phyloP scores from a whole-genome alignment of 2,888 invertebrate genomes.

The Troides helena region DNA sequence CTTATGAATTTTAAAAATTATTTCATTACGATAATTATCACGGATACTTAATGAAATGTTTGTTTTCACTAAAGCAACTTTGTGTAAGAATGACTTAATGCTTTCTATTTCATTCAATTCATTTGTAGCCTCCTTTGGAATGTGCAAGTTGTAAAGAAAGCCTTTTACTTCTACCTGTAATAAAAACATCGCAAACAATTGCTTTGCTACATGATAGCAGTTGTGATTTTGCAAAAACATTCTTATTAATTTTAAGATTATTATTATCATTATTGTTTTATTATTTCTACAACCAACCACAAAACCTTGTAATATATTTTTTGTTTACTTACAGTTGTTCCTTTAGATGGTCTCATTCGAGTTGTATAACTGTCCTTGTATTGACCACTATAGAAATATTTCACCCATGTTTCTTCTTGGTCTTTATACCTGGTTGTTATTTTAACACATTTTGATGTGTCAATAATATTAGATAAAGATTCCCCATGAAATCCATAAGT shows the following conservation, averaged over 20 bases:
- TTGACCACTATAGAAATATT: conserved; percentile 76
- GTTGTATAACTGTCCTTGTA: conserved; percentile 49
- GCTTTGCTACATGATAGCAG: no score
- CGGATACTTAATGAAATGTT: conserved; percentile 84
- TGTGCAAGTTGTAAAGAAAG: conserved; percentile 82
- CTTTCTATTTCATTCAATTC: conserved; percentile 78
- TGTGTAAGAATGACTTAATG: conserved; percentile 80
- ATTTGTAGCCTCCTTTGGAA: conserved; percentile 79
- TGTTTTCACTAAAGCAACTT: conserved; percentile 83
- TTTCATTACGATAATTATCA: conserved; percentile 81
- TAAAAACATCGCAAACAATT: neutral
- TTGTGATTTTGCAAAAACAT: no score
- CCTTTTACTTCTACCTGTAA: conserved; percentile 82
- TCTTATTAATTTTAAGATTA: no score
- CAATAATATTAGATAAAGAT: conserved; percentile 82
- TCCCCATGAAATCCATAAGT: conserved; percentile 86
- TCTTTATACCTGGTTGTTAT: conserved; percentile 78
- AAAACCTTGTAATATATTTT: conserved; percentile 4
- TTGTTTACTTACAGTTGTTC: conserved; percentile 81
- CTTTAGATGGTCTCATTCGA: conserved; percentile 80
- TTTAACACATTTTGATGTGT: conserved; percentile 77
- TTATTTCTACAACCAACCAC: neutral
- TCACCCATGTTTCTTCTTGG: conserved; percentile 77
- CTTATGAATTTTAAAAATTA: conserved; percentile 81
- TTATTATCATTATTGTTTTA: neutral